These are phyloP conservation scores for Lysandra coridon DNA, from an alignment of 2,888 invertebrate species.

Conservation along the genomic window DNA sequence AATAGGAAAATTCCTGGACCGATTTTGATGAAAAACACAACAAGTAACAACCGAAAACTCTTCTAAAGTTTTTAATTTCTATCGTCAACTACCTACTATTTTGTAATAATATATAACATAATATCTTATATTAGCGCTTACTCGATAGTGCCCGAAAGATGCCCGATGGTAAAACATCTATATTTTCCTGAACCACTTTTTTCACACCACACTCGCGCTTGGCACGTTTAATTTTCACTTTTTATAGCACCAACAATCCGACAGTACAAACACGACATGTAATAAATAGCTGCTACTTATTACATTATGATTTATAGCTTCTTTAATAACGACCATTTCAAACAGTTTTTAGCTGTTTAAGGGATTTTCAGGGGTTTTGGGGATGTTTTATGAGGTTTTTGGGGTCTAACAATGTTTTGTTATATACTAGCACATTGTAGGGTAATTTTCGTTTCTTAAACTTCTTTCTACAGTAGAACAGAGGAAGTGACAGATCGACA, in stretches of 20 bases:
- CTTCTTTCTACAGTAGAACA: background rate
- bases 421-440: background rate
- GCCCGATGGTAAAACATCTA: too few relatives aligned
- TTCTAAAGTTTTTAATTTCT: too few relatives aligned
- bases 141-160: too few relatives aligned
- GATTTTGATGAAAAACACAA: too few relatives aligned
- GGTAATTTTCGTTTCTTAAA: background rate
- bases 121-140: background rate
- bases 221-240: constrained; percentile 11
- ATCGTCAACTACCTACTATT: background rate
- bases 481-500: too few relatives aligned
- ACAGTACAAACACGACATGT: constrained; percentile 18
- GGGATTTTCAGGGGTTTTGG: background rate
- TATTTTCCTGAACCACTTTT: background rate
- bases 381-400: background rate
- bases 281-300: constrained; percentile 6
- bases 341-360: background rate
- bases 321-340: background rate
- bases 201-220: background rate
- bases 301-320: background rate
- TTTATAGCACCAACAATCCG: constrained; percentile 22
- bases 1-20: too few relatives aligned
- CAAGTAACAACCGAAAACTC: too few relatives aligned
- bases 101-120: too few relatives aligned
- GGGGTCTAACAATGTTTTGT: background rate